Percentiles rank a stretch among this genome's conserved stretches.
Conservation (phyloP, 2,888 invertebrate genomes). For the Elysia crispata region DNA sequence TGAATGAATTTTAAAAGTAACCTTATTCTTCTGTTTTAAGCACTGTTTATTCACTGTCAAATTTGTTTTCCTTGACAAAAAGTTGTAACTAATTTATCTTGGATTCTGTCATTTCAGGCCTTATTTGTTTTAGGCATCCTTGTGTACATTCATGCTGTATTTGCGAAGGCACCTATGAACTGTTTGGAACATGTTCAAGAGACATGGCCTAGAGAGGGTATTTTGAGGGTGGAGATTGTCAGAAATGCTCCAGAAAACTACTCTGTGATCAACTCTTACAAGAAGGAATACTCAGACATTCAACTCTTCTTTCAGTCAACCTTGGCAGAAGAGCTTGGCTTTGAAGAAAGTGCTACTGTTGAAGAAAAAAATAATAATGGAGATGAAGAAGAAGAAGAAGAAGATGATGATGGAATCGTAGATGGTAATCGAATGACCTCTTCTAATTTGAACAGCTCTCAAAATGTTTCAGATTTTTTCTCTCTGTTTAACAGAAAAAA, state of each 20-base stretch:
- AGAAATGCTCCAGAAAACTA: slow-evolving; percentile 82
- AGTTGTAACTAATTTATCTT: not conserved
- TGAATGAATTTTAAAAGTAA: too few species aligned
- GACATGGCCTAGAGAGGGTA: slow-evolving; percentile 96
- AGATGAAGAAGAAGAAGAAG: not conserved
- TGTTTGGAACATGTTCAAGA: slow-evolving; percentile 90
- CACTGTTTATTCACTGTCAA: too few species aligned
- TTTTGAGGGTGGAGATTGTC: slow-evolving; percentile 91
- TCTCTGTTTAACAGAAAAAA: not conserved
- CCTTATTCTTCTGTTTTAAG: too few species aligned
- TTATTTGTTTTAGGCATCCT: slow-evolving; percentile 91
- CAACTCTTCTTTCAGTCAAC: slow-evolving; percentile 60
- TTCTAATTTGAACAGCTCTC: not conserved
- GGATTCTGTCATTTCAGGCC: slow-evolving; percentile 80
- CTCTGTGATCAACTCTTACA: slow-evolving; percentile 88
- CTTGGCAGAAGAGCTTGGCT: slow-evolving; percentile 51
- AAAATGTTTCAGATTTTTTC: not conserved
- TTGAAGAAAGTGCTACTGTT: slow-evolving; percentile 30
- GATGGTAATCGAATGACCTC: not conserved
- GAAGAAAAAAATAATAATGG: not conserved
- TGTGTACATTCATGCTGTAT: slow-evolving; percentile 95
- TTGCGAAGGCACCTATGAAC: slow-evolving; percentile 93
- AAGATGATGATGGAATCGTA: not conserved
- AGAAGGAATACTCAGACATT: slow-evolving; percentile 79
- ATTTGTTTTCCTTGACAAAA: too few species aligned